These are phyloP conservation scores for Aythya baeri DNA, from an alignment of 2,113 vertebrate genomes.

Conservation along the genomic window DNA sequence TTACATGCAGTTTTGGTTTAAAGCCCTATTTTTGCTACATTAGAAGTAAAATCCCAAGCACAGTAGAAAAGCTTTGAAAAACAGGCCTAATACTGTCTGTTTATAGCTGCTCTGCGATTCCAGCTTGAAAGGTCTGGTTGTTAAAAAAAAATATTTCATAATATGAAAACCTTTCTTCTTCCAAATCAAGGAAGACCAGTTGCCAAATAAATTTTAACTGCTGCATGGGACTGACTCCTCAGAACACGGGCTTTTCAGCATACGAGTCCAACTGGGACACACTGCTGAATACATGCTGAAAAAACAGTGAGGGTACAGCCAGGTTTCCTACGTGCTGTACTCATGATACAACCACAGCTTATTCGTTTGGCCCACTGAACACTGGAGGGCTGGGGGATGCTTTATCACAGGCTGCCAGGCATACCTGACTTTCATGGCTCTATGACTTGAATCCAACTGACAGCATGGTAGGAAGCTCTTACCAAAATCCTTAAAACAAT, in stretches of 20 bases:
- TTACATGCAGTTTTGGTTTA: neutral
- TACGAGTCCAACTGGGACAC: neutral
- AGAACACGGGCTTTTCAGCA: neutral
- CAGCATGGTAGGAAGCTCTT: neutral
- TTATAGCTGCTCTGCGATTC: neutral
- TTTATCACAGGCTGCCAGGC: neutral
- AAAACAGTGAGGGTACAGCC: neutral
- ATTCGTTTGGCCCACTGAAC: neutral
- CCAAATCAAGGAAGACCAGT: neutral
- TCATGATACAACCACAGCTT: neutral
- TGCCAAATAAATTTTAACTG: neutral
- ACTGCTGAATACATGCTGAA: neutral
- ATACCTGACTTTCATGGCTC: neutral
- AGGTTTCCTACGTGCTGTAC: accelerated
- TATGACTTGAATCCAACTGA: neutral
- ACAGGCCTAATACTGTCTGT: neutral
- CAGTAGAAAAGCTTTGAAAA: neutral
- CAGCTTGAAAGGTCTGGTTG: neutral
- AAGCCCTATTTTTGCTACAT: neutral
- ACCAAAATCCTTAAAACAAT: neutral
- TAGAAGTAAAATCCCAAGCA: neutral
- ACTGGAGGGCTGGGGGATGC: neutral
- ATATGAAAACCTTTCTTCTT: neutral
- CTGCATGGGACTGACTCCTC: neutral
- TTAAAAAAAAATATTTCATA: neutral